Evolutionary conservation across 2,113 vertebrate species (phyloP).

Genomic region (Triplophysa tibetana): DNA sequence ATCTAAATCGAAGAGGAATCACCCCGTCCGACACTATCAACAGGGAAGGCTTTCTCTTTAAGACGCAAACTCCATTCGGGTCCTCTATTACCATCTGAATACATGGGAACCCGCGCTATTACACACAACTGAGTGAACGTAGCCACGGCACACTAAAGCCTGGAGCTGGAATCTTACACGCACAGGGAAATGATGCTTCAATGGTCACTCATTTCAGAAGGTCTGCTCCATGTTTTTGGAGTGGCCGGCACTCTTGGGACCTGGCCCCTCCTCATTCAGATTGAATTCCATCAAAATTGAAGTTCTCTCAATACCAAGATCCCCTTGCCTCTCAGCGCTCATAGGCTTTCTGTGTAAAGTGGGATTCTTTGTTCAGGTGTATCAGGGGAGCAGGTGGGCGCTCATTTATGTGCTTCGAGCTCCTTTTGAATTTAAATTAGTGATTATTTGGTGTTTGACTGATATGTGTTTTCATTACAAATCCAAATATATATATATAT

Average conservation of each 20-base stretch:
- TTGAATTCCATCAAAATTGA: constrained; percentile 63
- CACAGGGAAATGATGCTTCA: neutral
- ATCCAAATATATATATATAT: no score
- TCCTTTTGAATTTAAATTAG: neutral
- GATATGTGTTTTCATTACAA: no score
- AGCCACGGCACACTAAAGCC: constrained; percentile 59
- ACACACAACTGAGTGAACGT: constrained; percentile 60
- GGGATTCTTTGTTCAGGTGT: constrained; percentile 38
- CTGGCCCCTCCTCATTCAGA: constrained; percentile 51
- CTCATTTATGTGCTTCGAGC: neutral
- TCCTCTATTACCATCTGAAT: constrained; percentile 76
- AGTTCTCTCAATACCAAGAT: constrained; percentile 38
- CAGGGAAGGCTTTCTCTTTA: constrained; percentile 45
- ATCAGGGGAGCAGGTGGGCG: constrained; percentile 25
- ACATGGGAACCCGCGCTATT: constrained; percentile 68
- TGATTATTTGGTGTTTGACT: neutral
- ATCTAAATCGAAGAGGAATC: constrained; percentile 53
- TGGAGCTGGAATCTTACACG: constrained; percentile 60
- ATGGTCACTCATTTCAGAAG: neutral
- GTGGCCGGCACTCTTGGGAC: constrained; percentile 41
- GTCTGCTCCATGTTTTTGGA: constrained; percentile 62
- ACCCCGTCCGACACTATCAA: constrained; percentile 45
- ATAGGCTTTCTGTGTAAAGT: constrained; percentile 23
- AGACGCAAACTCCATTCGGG: constrained; percentile 63
- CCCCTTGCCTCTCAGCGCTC: constrained; percentile 14